These are phyloP conservation scores for Caenorhabditis sulstoni DNA, from an alignment of 2,888 invertebrate species.

Conservation along the genomic window DNA sequence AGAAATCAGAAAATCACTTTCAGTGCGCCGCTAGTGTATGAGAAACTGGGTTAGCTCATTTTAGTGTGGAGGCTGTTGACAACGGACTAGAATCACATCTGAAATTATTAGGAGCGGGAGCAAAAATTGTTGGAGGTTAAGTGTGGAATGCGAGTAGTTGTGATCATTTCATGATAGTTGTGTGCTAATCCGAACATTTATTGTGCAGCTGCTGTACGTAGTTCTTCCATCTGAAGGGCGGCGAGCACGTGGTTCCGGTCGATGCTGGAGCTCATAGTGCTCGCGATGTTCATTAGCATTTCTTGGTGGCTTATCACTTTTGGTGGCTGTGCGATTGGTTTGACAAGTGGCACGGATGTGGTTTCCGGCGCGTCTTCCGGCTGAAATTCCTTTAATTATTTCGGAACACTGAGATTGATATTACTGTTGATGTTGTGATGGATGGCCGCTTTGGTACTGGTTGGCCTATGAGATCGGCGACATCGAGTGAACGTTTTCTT, in stretches of 20 bases:
- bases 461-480: constrained; percentile 31
- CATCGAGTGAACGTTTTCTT: constrained; percentile 40
- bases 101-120: neutral
- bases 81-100: constrained; percentile 28
- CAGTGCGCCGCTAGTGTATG: constrained; percentile 11
- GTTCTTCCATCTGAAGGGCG: constrained; percentile 39
- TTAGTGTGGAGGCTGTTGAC: no score
- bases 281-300: constrained; percentile 43
- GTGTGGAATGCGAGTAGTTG: constrained; percentile 42
- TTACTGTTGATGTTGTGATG: constrained; percentile 34
- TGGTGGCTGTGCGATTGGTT: constrained; percentile 25
- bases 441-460: constrained; percentile 31
- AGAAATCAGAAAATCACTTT: neutral
- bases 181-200: constrained; percentile 3
- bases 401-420: neutral
- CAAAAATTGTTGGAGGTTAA: no score
- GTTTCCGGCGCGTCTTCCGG: constrained; percentile 34
- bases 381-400: constrained; percentile 10
- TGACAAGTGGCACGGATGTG: constrained; percentile 13
- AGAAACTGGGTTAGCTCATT: constrained; percentile 10
- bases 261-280: constrained; percentile 35
- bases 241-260: constrained; percentile 40
- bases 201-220: constrained; percentile 41
- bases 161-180: constrained; percentile 14
- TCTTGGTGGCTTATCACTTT: constrained; percentile 47